These are phyloP conservation scores for Gnathonemus longibarbis DNA, from an alignment of 2,113 vertebrate species.

Conservation along the genomic window DNA sequence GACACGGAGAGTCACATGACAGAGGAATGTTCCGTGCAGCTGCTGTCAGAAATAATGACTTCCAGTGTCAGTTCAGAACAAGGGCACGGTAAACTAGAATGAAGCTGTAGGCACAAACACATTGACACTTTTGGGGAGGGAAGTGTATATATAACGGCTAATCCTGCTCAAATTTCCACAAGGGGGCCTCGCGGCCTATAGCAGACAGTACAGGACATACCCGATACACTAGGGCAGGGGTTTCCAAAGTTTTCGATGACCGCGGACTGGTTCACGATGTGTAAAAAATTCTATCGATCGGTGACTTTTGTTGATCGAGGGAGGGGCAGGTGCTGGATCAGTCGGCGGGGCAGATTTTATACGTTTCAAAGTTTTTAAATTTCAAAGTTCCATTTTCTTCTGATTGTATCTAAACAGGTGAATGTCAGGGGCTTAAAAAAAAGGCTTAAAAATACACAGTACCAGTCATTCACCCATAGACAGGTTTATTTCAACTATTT, in stretches of 20 bases:
- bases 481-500: not conserved
- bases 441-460: not conserved
- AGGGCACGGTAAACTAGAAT: not conserved
- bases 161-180: not conserved
- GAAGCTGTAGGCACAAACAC: not conserved
- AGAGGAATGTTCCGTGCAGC: not conserved
- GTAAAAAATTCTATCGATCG: not conserved
- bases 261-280: not conserved
- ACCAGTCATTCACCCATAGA: not conserved
- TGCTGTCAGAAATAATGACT: not conserved
- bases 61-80: not conserved
- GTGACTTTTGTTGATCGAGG: not conserved
- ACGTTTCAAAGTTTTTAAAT: not conserved
- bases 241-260: not conserved
- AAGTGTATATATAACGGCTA: not conserved
- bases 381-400: not conserved
- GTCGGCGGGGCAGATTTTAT: not conserved
- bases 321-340: not conserved
- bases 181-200: not conserved
- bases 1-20: not conserved
- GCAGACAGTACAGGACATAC: not conserved
- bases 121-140: not conserved
- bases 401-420: not conserved
- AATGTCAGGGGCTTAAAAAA: not conserved
- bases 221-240: not conserved